These are phyloP conservation scores for Cynocephalus volans DNA, from an alignment of 2,113 vertebrate species.

Conservation along the genomic window DNA sequence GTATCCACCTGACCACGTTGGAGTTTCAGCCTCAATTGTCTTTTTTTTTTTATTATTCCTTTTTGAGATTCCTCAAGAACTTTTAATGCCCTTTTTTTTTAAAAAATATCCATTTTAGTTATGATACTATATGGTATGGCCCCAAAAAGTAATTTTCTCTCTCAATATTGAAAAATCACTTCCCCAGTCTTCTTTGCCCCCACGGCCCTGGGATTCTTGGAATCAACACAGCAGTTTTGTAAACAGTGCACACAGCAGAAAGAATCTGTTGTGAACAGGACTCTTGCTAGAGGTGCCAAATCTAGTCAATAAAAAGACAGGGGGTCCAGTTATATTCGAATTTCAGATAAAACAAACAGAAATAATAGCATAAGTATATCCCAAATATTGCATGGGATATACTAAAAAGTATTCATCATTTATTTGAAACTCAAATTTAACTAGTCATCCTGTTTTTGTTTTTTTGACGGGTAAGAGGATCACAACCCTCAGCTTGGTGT, in stretches of 20 bases:
- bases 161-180: neutral
- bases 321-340: neutral
- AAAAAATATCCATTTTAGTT: neutral
- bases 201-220: neutral
- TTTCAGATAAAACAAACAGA: neutral
- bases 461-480: too few species aligned
- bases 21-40: neutral
- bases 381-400: neutral
- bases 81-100: neutral
- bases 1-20: neutral
- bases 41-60: neutral
- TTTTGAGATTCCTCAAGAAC: neutral
- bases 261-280: neutral
- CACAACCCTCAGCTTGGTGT: too few species aligned
- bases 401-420: neutral
- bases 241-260: neutral
- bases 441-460: neutral
- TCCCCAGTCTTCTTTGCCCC: neutral
- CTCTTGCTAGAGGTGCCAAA: neutral
- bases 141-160: neutral
- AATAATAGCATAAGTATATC: neutral
- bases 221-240: too few species aligned
- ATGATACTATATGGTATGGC: accelerated
- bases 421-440: neutral
- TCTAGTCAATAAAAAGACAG: neutral